Conservation (phyloP, 2,888 invertebrate species). For the Falcaria lacertinaria region DNA sequence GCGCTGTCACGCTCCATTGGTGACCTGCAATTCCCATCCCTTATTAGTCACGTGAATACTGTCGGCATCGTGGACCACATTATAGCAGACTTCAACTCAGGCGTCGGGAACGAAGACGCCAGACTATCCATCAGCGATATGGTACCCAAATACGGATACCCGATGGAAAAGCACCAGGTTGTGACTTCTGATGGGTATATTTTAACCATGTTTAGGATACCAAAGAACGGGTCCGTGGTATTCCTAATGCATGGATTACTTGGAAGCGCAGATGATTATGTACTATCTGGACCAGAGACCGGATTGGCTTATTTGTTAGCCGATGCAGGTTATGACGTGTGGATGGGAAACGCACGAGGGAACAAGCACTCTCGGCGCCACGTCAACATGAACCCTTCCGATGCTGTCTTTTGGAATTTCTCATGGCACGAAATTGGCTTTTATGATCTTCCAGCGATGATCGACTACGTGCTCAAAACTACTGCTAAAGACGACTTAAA, state of each 20-base stretch:
- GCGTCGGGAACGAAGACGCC: slow-evolving; percentile 42
- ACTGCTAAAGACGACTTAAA: slow-evolving; percentile 78
- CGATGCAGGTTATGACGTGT: slow-evolving; percentile 84
- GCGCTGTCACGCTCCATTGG: slow-evolving; percentile 27
- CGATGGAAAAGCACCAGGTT: slow-evolving; percentile 39
- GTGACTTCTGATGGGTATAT: slow-evolving; percentile 50
- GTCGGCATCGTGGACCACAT: slow-evolving; percentile 27
- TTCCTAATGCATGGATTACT: slow-evolving; percentile 60
- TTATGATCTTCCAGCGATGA: slow-evolving; percentile 88
- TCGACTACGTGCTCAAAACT: slow-evolving; percentile 82
- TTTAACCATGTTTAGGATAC: slow-evolving; percentile 47
- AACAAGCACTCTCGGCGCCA: slow-evolving; percentile 83
- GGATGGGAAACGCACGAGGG: slow-evolving; percentile 90
- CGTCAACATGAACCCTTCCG: slow-evolving; percentile 41
- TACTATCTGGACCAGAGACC: slow-evolving; percentile 44
- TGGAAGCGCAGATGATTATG: slow-evolving; percentile 54
- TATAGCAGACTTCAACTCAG: slow-evolving; percentile 28
- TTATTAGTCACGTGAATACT: slow-evolving; percentile 27
- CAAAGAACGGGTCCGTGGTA: slow-evolving; percentile 40
- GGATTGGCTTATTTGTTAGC: slow-evolving; percentile 72
- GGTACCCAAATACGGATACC: slow-evolving; percentile 44
- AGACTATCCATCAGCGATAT: slow-evolving; percentile 32
- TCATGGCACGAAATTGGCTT: slow-evolving; percentile 90
- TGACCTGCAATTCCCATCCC: slow-evolving; percentile 23
- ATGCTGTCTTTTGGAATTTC: slow-evolving; percentile 82